phyloP scores from a whole-genome alignment of 2,888 invertebrate species.

The Ectobius pallidus region DNA sequence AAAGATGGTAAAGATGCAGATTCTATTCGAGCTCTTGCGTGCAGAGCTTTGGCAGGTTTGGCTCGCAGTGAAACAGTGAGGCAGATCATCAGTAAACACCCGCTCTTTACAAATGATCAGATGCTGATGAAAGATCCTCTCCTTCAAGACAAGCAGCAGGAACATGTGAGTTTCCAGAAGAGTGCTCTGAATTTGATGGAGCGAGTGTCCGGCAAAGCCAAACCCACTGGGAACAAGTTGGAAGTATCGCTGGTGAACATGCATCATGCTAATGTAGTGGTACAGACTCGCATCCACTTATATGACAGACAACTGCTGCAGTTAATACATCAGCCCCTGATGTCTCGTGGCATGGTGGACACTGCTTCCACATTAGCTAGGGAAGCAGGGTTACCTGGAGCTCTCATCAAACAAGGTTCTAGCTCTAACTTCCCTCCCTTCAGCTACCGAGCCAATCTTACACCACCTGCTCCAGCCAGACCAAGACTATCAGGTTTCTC shows the following conservation, averaged over 20 bases:
- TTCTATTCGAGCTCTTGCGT: constrained; percentile 90
- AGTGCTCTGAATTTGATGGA: constrained; percentile 91
- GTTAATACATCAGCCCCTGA: constrained; percentile 87
- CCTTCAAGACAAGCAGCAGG: constrained; percentile 92
- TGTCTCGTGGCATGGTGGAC: constrained; percentile 73
- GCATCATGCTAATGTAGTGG: constrained; percentile 79
- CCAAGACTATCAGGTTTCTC: constrained; percentile 13
- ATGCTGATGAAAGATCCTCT: constrained; percentile 96
- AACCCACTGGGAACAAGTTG: constrained; percentile 75
- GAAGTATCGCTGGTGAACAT: constrained; percentile 89
- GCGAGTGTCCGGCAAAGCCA: constrained; percentile 88
- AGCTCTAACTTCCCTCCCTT: constrained; percentile 39
- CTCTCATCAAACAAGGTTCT: constrained; percentile 34
- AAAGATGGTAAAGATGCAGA: constrained; percentile 96
- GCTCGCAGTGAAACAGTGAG: constrained; percentile 91
- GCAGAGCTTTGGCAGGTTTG: constrained; percentile 89
- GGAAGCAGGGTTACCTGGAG: constrained; percentile 70
- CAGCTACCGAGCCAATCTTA: constrained; percentile 25
- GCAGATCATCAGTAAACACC: constrained; percentile 94
- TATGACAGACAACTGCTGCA: constrained; percentile 92
- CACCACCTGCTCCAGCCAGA: constrained; percentile 47
- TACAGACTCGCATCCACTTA: constrained; percentile 94
- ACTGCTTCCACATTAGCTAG: constrained; percentile 77
- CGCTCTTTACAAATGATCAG: constrained; percentile 91
- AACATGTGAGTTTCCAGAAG: constrained; percentile 95